Base-by-base conservation (phyloP, 2,113 vertebrate species). In the Montifringilla adamsi region DNA sequence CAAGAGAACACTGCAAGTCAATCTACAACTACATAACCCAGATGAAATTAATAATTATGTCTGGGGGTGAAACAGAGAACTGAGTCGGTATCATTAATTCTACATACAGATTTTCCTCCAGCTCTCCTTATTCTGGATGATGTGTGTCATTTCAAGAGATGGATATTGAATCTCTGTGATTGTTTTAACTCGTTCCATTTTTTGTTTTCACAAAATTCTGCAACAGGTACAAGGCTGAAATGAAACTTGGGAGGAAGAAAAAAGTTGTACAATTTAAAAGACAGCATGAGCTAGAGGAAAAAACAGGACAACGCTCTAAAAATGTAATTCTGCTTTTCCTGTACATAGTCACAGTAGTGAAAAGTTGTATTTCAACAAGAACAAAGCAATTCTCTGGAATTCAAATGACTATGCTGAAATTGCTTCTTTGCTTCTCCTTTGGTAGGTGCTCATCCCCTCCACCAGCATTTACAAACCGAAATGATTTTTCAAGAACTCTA, bases 401-500 rank as follows among this genome's bases (percentile, higher is more conserved):
- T 64, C 60, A 77, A 94, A 74, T 50, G 35, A 73, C 69, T 59
- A 2, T 9, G 39, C 41, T 80, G 66, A 75, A 92, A 95, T 83
- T 85, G 73, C 60, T 73, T 67, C 90, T 85, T 91, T 91, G 50
- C 72, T 43, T 63, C 47, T 85, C 43, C 77, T 84, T 60, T 33
- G 37, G 39, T 82, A 77, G 64, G 72, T 59, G 39, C 82, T 63
- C 59, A 86, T 44, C 90, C 81, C 43, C 44, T 66, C 55, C 39
- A 87, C n/a, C 11, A 70, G 60, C 76, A 81, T 69, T 95, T 77
- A 72, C 79, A 91, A 89, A 86, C 44, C 62, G 49, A 82, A 94
- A 92, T 60, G 83, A 85, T 63, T 75, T 56, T 74, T 92, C 84
- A 81, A 87, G 69, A 23, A 39, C 26, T 85, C 73, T 20, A 67